Conservation (phyloP, 2,888 invertebrate species). For the Ceraclea dissimilis region DNA sequence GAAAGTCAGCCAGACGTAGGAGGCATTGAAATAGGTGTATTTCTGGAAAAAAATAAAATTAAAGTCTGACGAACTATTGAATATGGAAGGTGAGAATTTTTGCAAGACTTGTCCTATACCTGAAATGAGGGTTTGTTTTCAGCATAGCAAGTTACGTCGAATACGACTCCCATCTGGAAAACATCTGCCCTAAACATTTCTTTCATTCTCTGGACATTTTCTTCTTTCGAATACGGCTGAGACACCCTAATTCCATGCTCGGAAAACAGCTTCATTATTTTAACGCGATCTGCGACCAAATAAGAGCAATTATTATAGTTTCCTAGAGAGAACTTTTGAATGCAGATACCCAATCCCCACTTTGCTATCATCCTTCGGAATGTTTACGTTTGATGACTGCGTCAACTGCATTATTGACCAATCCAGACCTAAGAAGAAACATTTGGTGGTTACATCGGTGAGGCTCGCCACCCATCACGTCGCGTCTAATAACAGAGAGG, state of each 20-base stretch:
- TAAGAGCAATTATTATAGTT: too few relatives aligned
- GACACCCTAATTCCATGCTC: conserved; percentile 17
- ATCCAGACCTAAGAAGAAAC: too few relatives aligned
- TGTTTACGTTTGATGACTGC: too few relatives aligned
- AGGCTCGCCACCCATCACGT: too few relatives aligned
- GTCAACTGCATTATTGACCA: too few relatives aligned
- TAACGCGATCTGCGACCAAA: conserved; percentile 10
- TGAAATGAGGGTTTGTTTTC: conserved; percentile 14
- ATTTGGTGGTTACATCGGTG: too few relatives aligned
- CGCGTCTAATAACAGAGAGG: too few relatives aligned
- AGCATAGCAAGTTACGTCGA: conserved; percentile 19
- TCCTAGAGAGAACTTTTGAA: too few relatives aligned
- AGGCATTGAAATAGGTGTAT: conserved; percentile 24
- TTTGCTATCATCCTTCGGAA: too few relatives aligned
- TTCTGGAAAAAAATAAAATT: conserved; percentile 17
- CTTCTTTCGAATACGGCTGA: conserved; percentile 13
- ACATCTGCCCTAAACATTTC: conserved; percentile 14
- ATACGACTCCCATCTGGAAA: conserved; percentile 16
- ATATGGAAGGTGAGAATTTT: not conserved
- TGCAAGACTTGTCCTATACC: conserved; percentile 5
- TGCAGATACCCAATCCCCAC: too few relatives aligned
- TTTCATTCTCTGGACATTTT: conserved; percentile 8
- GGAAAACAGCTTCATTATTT: conserved; percentile 17
- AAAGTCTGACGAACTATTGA: too few relatives aligned
- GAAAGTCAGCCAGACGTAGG: conserved; percentile 25